Evolutionary conservation across 2,113 vertebrate genomes (phyloP), one percentile per base, ranked within the genome.

Genomic region (Tylochromis polylepis): DNA sequence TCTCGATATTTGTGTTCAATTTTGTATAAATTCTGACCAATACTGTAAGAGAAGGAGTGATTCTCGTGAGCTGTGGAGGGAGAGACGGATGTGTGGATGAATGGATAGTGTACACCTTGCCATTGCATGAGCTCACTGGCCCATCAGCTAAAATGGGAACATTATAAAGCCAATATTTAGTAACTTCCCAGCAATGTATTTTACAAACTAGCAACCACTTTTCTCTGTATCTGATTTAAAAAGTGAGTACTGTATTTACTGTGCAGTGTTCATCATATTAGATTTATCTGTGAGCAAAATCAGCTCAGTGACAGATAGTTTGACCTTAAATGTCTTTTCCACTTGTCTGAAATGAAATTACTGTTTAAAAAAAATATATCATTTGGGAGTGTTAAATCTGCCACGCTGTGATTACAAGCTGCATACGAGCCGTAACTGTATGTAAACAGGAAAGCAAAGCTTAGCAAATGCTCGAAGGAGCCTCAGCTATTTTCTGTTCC

Each of bases 391-490:
- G 22, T 58, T 81, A 43, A 41, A 46, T 59, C 22, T 59, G 56
- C 56, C 24, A 20, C 10, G 5, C 16, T 29, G 34, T 9, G 55
- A 80, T 43, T 43, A 24, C 27, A 20, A 57, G 36, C 34, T 80
- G 53, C 51, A 8, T 6, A 31, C 29, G 6, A 77, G 46, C 72
- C 6, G 4, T 53, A 31, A 51, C 24, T 20, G 70, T n/a, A 14
- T 51, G 46, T 77, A 31, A 77, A 77, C 72, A 77, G 72, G 46
- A 51, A 51, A n/a, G 70, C 70, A 20, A 65, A 65, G 27, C 20
- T 51, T 77, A 77, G 46, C 72, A 53, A n/a, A 77, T n/a, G 46
- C 27, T 77, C 55, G 22, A 46, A 58, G 27, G 34, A 58, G 36
- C 43, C 43, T 77, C 4, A 31, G 70, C 72, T 53, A n/a, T 77